Percentiles rank a stretch among this genome's conserved stretches.
phyloP scores from a whole-genome alignment of 2,113 vertebrate genomes.

The Chaetodon auriga region DNA sequence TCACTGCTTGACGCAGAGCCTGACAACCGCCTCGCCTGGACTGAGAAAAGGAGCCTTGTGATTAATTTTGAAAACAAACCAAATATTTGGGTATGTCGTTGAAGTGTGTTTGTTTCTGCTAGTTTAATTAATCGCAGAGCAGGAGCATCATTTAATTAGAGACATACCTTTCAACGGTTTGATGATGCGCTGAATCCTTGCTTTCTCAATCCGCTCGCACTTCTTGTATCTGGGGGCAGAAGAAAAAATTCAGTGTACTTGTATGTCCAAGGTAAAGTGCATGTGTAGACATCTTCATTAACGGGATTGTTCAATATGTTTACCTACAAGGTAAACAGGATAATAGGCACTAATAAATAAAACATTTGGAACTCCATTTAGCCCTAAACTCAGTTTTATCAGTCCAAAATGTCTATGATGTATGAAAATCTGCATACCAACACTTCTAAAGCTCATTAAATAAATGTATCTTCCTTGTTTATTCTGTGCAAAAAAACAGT shows the following conservation, averaged over 20 bases:
- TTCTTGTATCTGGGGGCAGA: slow-evolving; percentile 84
- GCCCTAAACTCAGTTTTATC: not conserved
- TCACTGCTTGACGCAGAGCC: slow-evolving; percentile 65
- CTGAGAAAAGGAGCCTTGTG: slow-evolving; percentile 59
- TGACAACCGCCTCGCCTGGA: slow-evolving; percentile 60
- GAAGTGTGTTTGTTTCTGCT: not conserved
- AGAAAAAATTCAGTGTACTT: slow-evolving; percentile 45
- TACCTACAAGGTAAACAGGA: slow-evolving; percentile 18
- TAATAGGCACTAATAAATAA: slow-evolving; percentile 14
- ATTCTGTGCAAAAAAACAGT: too few relatives aligned
- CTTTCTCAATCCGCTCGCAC: slow-evolving; percentile 89
- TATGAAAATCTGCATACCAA: too few relatives aligned
- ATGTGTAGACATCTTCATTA: slow-evolving; percentile 46
- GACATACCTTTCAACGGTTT: slow-evolving; percentile 86
- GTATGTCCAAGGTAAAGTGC: not conserved
- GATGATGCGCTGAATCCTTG: slow-evolving; percentile 81
- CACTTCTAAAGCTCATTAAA: too few relatives aligned
- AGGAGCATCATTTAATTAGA: not conserved
- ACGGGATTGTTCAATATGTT: slow-evolving; percentile 43
- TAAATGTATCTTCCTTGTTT: too few relatives aligned
- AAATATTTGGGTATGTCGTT: not conserved
- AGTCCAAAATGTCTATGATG: not conserved
- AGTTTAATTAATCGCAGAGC: not conserved
- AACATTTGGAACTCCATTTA: not conserved
- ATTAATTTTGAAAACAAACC: slow-evolving; percentile 22